phyloP scores from a whole-genome alignment of 2,113 vertebrate genomes.

The Peromyscus maniculatus region DNA sequence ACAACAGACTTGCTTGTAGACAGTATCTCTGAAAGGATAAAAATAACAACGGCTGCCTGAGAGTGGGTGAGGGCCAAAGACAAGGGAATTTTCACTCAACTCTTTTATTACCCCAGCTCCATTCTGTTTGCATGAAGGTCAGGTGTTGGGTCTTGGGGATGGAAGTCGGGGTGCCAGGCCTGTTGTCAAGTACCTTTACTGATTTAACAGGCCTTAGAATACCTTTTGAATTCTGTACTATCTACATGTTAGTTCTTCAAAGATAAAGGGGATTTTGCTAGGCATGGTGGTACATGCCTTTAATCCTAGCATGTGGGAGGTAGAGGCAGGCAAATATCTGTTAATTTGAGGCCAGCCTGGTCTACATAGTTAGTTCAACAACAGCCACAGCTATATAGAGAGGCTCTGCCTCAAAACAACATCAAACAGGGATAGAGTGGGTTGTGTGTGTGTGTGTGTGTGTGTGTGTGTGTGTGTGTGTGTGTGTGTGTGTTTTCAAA shows the following conservation, averaged over 20 bases:
- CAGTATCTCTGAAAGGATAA: slow-evolving; percentile 15
- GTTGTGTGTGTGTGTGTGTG: no score
- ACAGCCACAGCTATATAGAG: not conserved
- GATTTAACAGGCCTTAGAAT: not conserved
- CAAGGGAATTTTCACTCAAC: not conserved
- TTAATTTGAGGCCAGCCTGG: not conserved
- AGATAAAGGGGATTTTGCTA: not conserved
- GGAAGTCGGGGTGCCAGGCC: not conserved
- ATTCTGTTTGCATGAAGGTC: not conserved
- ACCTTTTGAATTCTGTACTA: slow-evolving; percentile 38
- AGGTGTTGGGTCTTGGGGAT: not conserved
- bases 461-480: no score
- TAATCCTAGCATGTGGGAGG: not conserved
- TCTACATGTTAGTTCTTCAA: slow-evolving; percentile 38
- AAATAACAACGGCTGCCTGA: not conserved
- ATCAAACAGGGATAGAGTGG: not conserved
- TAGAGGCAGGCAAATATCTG: not conserved
- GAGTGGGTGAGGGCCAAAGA: not conserved
- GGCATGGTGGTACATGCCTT: not conserved
- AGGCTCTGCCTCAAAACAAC: not conserved
- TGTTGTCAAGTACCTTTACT: not conserved
- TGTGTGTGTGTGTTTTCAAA: not conserved
- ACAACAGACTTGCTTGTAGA: not conserved
- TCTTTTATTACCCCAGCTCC: not conserved
- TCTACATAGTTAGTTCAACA: not conserved